These are phyloP conservation scores for Paralvinella palmiformis DNA, from an alignment of 1,140 invertebrate species.

Conservation along the genomic window DNA sequence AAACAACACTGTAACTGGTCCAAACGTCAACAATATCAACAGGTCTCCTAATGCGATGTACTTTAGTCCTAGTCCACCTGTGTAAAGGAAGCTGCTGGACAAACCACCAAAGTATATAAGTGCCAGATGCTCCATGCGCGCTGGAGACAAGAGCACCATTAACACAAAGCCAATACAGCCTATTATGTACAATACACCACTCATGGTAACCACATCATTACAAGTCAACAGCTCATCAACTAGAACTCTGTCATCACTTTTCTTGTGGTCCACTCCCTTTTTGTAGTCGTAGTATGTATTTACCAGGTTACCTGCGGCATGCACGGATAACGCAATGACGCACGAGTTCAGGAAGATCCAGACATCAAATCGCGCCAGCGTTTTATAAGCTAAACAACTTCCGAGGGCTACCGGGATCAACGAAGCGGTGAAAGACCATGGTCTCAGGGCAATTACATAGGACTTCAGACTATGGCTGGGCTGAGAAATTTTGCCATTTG, in stretches of 20 bases:
- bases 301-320: constrained; percentile 92
- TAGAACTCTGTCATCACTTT: constrained; percentile 85
- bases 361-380: constrained; percentile 64
- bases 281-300: constrained; percentile 94
- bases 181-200: constrained; percentile 76
- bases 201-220: constrained; percentile 79
- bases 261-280: constrained; percentile 80
- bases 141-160: constrained; percentile 72
- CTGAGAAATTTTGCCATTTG: no score
- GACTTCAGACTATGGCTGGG: no score
- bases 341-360: constrained; percentile 72
- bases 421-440: constrained; percentile 88
- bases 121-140: constrained; percentile 87
- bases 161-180: constrained; percentile 84
- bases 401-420: constrained; percentile 83
- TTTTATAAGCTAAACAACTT: constrained; percentile 77
- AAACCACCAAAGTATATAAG: constrained; percentile 90
- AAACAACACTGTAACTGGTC: constrained; percentile 89
- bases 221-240: constrained; percentile 82
- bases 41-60: constrained; percentile 88
- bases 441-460: constrained; percentile 61
- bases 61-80: constrained; percentile 82
- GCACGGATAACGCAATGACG: constrained; percentile 80
- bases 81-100: constrained; percentile 71
- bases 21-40: constrained; percentile 85